Conservation (phyloP, 2,113 vertebrate species). For the Vulpes vulpes region DNA sequence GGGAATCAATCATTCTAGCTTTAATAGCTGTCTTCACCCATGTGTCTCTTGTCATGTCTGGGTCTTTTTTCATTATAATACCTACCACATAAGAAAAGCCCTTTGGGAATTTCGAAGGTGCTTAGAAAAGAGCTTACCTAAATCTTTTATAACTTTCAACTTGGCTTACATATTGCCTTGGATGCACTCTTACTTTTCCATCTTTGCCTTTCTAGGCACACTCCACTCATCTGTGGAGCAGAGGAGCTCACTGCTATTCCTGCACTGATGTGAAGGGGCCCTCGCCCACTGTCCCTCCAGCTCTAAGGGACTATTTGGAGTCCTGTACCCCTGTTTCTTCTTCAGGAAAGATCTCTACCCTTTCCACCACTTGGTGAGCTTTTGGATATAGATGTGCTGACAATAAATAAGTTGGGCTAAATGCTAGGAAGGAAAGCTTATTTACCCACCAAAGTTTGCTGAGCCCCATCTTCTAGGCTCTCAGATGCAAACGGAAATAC, state of each 20-base stretch:
- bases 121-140: slow-evolving; percentile 74
- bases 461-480: background rate
- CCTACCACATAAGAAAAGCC: slow-evolving; percentile 83
- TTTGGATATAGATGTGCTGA: rapidly evolving
- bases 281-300: background rate
- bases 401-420: too few relatives aligned
- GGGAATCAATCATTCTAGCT: slow-evolving; percentile 87
- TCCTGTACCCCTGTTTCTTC: background rate
- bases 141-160: slow-evolving; percentile 50
- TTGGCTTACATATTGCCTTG: background rate
- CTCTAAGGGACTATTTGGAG: background rate
- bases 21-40: slow-evolving; percentile 86
- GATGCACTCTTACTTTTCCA: background rate
- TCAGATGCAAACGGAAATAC: background rate
- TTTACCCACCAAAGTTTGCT: background rate
- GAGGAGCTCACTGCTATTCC: background rate
- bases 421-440: background rate
- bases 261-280: rapidly evolving
- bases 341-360: background rate
- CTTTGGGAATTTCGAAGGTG: slow-evolving; percentile 80
- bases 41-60: slow-evolving; percentile 85
- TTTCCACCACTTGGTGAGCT: background rate
- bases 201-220: background rate
- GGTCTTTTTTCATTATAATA: slow-evolving; percentile 85
- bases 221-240: rapidly evolving